Conservation (phyloP, 2,797 vertebrate species). For the Nannoperca obscura region DNA sequence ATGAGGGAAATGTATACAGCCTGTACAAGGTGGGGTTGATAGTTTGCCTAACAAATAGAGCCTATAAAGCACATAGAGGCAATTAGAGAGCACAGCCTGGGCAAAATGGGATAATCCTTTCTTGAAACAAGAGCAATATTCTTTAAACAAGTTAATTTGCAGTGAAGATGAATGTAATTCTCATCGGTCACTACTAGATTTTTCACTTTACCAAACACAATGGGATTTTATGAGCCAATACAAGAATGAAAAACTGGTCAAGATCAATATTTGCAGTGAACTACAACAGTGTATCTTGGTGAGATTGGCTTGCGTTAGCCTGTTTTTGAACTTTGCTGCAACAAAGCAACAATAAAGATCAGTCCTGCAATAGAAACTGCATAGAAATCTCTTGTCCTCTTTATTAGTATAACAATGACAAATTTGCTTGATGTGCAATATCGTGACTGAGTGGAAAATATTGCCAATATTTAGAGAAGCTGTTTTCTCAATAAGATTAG, state of each 20-base stretch:
- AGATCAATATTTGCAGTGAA: conserved; percentile 20
- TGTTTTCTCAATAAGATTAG: conserved; percentile 9
- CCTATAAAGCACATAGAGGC: neutral
- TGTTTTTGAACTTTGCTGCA: conserved; percentile 12
- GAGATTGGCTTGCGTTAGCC: conserved; percentile 9
- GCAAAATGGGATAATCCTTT: neutral
- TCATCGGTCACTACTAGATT: conserved; percentile 3
- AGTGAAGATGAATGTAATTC: neutral
- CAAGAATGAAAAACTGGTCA: conserved; percentile 29
- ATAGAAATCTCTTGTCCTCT: neutral
- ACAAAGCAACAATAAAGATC: conserved; percentile 28
- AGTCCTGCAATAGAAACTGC: conserved; percentile 18
- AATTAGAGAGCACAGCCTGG: conserved; percentile 10
- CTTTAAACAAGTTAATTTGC: conserved; percentile 8
- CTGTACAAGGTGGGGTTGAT: neutral
- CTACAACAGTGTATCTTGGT: neutral
- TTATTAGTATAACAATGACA: conserved; percentile 4
- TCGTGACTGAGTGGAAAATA: conserved; percentile 11
- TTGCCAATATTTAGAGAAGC: conserved; percentile 15
- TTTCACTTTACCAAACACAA: conserved; percentile 11
- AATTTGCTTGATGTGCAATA: conserved; percentile 16
- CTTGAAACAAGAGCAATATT: conserved; percentile 15
- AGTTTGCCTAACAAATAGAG: neutral
- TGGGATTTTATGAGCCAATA: conserved; percentile 6
- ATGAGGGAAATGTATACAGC: neutral